Conservation (phyloP, 2,888 invertebrate species). For the Andrena minutula region DNA sequence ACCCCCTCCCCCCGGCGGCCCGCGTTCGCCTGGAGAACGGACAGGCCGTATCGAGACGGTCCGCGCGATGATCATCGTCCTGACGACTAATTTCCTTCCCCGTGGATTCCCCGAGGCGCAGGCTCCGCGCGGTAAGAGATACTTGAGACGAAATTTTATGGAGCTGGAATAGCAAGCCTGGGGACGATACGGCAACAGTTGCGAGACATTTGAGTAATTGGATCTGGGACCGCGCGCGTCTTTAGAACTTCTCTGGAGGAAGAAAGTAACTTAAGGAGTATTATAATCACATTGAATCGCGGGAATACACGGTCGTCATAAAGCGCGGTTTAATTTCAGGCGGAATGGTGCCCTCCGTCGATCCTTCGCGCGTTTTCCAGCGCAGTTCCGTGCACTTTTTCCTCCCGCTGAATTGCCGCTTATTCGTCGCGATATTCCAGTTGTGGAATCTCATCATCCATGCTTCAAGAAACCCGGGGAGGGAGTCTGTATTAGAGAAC, state of each 20-base stretch:
- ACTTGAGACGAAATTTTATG: conserved; percentile 18
- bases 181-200: background rate
- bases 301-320: no score
- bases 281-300: no score
- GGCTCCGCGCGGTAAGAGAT: background rate
- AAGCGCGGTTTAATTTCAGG: no score
- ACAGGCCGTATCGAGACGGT: conserved; percentile 10
- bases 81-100: conserved; percentile 48
- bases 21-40: conserved; percentile 25
- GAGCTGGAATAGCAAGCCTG: background rate
- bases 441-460: no score
- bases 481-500: background rate
- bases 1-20: background rate
- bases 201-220: background rate
- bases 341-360: no score
- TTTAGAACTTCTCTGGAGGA: no score
- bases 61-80: conserved; percentile 33
- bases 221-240: background rate
- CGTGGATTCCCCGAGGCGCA: conserved; percentile 20
- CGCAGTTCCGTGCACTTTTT: no score
- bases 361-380: no score
- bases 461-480: background rate
- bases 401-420: no score
- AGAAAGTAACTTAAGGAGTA: background rate
- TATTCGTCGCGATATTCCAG: no score